Conservation (phyloP, 1,140 invertebrate species). For the Drosophila subobscura region DNA sequence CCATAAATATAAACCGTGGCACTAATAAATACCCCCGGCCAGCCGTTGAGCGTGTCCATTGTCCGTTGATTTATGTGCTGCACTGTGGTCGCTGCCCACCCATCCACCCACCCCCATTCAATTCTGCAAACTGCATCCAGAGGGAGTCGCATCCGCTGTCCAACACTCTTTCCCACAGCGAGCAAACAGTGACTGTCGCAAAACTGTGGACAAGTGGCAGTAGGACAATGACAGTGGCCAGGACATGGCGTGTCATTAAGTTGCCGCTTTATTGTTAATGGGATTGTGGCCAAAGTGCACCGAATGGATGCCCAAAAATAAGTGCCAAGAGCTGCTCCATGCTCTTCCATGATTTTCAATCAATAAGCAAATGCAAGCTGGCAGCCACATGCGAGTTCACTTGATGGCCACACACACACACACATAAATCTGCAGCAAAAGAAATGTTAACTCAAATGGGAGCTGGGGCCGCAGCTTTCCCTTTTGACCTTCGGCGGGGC, state of each 20-base stretch:
- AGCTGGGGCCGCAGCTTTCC: background rate
- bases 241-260: conserved; percentile 37
- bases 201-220: conserved; percentile 16
- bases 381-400: background rate
- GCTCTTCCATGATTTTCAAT: conserved; percentile 27
- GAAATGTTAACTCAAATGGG: background rate
- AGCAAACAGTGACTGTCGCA: conserved; percentile 7
- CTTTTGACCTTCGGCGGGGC: conserved; percentile 28
- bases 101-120: too few relatives aligned
- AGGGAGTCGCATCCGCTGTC: too few relatives aligned
- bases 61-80: conserved; percentile 31
- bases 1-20: conserved; percentile 61
- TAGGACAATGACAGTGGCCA: background rate
- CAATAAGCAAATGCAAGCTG: conserved; percentile 25
- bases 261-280: conserved; percentile 45
- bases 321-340: too few relatives aligned
- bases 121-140: too few relatives aligned
- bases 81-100: background rate
- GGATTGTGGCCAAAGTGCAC: conserved; percentile 22
- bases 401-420: conserved; percentile 1
- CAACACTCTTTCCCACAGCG: too few relatives aligned
- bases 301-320: too few relatives aligned
- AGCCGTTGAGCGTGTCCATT: conserved; percentile 1
- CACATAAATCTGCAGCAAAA: conserved; percentile 16
- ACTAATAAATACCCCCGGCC: conserved; percentile 26